A percentile compares a stretch with the other conserved stretches of the same genome.
Conservation (phyloP, 2,797 vertebrate species). For the Eulemur mongoz region DNA sequence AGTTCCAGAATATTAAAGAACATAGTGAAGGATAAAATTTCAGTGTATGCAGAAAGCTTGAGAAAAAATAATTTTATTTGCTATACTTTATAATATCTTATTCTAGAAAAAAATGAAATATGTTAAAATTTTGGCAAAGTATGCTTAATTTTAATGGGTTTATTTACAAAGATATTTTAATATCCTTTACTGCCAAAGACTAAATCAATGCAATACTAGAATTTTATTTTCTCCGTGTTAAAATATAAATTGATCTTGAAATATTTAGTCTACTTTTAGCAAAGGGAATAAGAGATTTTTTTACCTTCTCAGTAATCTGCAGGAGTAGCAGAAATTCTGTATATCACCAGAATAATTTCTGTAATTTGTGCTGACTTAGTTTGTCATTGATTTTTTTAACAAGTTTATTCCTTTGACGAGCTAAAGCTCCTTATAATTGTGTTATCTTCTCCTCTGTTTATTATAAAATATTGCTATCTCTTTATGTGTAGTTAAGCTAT, state of each 20-base stretch:
- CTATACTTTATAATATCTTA: not conserved
- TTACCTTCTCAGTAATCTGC: not conserved
- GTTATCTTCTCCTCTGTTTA: not conserved
- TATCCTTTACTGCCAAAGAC: not conserved
- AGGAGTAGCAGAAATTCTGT: not conserved
- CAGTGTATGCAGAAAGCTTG: not conserved
- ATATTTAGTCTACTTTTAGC: slow-evolving; percentile 23
- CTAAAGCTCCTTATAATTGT: not conserved
- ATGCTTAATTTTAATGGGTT: slow-evolving; percentile 35
- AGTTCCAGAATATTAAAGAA: not conserved
- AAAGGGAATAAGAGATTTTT: not conserved
- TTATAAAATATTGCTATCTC: not conserved
- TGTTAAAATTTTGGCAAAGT: not conserved
- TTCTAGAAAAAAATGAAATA: not conserved
- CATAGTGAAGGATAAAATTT: not conserved
- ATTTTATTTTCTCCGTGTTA: slow-evolving; percentile 23
- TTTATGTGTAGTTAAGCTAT: not conserved
- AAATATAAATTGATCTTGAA: slow-evolving; percentile 20
- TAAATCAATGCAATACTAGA: not conserved
- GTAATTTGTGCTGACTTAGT: not conserved
- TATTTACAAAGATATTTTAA: slow-evolving; percentile 16
- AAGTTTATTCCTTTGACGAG: not conserved
- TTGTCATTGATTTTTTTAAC: not conserved
- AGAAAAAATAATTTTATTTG: slow-evolving; percentile 43
- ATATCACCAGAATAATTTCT: not conserved